Evolutionary conservation across 2,797 vertebrate species (phyloP).

Genomic region (Sebastes wilsoni): DNA sequence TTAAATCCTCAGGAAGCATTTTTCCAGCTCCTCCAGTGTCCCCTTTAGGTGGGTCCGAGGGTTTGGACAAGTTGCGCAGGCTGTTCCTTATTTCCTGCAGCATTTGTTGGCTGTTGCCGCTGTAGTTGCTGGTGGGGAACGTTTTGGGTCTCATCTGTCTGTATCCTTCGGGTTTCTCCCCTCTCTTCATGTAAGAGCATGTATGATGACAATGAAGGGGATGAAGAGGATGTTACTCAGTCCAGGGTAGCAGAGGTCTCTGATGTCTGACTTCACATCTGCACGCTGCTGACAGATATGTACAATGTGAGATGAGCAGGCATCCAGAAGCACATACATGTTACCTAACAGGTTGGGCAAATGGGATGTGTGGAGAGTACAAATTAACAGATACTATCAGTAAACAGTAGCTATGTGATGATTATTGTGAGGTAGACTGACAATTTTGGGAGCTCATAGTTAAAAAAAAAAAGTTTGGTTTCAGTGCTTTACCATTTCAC

Average conservation of each 20-base stretch:
- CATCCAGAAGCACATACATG: conserved; percentile 14
- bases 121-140: conserved; percentile 94
- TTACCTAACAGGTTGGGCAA: conserved; percentile 45
- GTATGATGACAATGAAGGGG: conserved; percentile 79
- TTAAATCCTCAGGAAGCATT: conserved; percentile 86
- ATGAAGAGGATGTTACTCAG: conserved; percentile 68
- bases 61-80: conserved; percentile 92
- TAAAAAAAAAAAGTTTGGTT: not conserved
- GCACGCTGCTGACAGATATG: conserved; percentile 53
- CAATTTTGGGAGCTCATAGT: too few relatives aligned
- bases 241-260: conserved; percentile 28
- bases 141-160: conserved; percentile 99
- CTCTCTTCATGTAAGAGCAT: conserved; percentile 98
- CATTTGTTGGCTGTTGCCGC: conserved; percentile 97
- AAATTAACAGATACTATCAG: not conserved
- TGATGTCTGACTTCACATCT: conserved; percentile 61
- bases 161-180: conserved; percentile 96
- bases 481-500: not conserved
- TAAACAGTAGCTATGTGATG: not conserved
- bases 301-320: conserved; percentile 5
- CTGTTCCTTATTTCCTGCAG: conserved; percentile 98
- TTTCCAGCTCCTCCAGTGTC: conserved; percentile 84
- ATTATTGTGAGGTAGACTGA: not conserved
- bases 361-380: not conserved
- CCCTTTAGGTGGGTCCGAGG: conserved; percentile 89